A percentile compares a stretch with the other conserved stretches of the same genome.
phyloP scores from a whole-genome alignment of 1,140 invertebrate genomes.

The Drosophila quadrilineata region DNA sequence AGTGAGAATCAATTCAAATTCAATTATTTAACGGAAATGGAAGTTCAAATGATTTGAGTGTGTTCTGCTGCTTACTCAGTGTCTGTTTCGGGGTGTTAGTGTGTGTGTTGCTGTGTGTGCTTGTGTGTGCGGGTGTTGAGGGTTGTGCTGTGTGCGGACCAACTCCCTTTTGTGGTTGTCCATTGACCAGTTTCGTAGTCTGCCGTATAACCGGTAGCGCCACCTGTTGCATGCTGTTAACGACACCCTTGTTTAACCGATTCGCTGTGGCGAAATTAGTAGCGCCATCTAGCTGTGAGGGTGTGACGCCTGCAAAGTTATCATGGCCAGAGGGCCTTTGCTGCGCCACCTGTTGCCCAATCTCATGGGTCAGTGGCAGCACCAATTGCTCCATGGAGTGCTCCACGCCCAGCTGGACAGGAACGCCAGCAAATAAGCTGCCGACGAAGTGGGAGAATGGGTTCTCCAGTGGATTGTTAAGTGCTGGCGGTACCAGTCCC shows the following conservation, averaged over 20 bases:
- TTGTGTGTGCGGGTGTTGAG: slow-evolving; percentile 21
- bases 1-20: slow-evolving; percentile 1
- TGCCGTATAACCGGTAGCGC: not conserved
- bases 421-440: too few relatives aligned
- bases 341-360: not conserved
- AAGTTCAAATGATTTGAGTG: not conserved
- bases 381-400: not conserved
- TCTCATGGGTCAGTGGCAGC: not conserved
- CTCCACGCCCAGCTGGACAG: not conserved
- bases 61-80: slow-evolving; percentile 14
- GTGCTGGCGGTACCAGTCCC: too few relatives aligned
- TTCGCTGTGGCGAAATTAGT: not conserved
- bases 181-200: not conserved
- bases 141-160: not conserved
- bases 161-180: too few relatives aligned
- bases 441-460: too few relatives aligned
- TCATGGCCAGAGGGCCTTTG: not conserved
- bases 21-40: not conserved
- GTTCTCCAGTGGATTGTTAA: too few relatives aligned
- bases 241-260: not conserved
- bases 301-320: not conserved
- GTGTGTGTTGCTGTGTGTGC: slow-evolving; percentile 22
- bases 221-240: not conserved
- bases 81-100: not conserved
- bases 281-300: not conserved